Evolutionary conservation across 2,113 vertebrate genomes (phyloP).

Genomic region (Equus przewalskii): DNA sequence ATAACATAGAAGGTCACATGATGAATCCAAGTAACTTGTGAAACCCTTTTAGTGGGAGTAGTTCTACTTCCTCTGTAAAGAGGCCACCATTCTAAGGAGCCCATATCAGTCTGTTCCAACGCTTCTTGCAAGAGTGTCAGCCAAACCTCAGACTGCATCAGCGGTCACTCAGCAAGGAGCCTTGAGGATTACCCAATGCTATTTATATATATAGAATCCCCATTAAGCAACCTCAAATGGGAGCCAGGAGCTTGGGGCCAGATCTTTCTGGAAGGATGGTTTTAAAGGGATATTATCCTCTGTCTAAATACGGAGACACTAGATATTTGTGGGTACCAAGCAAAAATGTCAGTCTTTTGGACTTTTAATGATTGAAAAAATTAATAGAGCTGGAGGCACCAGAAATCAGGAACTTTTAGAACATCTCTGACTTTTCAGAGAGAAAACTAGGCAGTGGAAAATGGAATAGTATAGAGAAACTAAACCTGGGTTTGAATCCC

Average conservation of each 20-base stretch:
- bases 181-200: constrained; percentile 60
- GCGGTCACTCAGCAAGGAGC: constrained; percentile 58
- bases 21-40: constrained; percentile 11
- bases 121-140: constrained; percentile 51
- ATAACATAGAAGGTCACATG: not conserved
- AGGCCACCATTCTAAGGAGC: constrained; percentile 20
- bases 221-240: constrained; percentile 52
- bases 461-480: not conserved
- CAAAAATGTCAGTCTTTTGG: constrained; percentile 5
- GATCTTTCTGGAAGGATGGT: constrained; percentile 30
- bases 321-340: not conserved
- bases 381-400: not conserved
- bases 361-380: not conserved
- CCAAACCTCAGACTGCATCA: constrained; percentile 68
- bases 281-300: constrained; percentile 33
- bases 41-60: not conserved
- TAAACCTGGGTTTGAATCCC: not conserved
- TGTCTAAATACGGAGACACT: not conserved
- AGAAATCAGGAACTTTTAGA: not conserved
- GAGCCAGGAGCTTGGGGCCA: constrained; percentile 40
- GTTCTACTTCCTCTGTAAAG: constrained; percentile 20
- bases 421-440: not conserved
- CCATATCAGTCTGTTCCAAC: not conserved
- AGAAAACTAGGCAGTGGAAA: not conserved
- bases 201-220: constrained; percentile 62